Base-by-base conservation (phyloP, 30 jellyfish, hydroid and myxozoan genomes). In the Aurelia aurita region DNA sequence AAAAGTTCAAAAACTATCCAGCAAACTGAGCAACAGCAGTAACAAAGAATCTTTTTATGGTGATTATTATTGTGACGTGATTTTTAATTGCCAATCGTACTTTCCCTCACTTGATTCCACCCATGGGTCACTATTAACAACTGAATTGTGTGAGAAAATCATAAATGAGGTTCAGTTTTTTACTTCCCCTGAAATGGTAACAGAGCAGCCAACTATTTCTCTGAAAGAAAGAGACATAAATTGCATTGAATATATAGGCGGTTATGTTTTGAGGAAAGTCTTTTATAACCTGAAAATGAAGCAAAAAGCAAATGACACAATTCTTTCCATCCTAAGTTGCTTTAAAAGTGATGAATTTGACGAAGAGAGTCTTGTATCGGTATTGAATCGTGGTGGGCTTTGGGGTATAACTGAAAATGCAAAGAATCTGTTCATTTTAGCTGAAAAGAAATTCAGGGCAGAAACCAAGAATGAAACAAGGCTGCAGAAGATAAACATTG, bases 251-350 rank as follows among this genome's bases (percentile, higher is more conserved):
- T 69, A 69, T 44, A 47, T 47, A 26, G 82, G 82, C 21, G 82
- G 82, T 47, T 69, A 69, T 69, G 82, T 69, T 69, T 69, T 69
- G 82, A 69, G 82, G 82, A 27, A 69, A 45, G 82, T 69, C 58
- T 69, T 69, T 67, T 69, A 22, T n/a, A 47, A 47, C 16, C 25
- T 69, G 82, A 69, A 39, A 69, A 69, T 45, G 58, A 69, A 69
- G 68, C 61, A 69, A 69, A 32, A 35, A 69, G 82, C 82, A 35
- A 69, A 31, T 39, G 32, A 69, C 82, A 69, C 79, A 60, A 60
- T 60, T 69, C 82, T 69, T 69, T 35, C 82, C 82, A 69, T 69
- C 28, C 58, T 69, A 39, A 69, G 58, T 22, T 11, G 82, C 34
- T 39, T 69, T 69, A 69, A 69, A 69, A 69, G 70, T 39, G 82